phyloP scores from a whole-genome alignment of 1,140 invertebrate species.

The Panulirus ornatus region DNA sequence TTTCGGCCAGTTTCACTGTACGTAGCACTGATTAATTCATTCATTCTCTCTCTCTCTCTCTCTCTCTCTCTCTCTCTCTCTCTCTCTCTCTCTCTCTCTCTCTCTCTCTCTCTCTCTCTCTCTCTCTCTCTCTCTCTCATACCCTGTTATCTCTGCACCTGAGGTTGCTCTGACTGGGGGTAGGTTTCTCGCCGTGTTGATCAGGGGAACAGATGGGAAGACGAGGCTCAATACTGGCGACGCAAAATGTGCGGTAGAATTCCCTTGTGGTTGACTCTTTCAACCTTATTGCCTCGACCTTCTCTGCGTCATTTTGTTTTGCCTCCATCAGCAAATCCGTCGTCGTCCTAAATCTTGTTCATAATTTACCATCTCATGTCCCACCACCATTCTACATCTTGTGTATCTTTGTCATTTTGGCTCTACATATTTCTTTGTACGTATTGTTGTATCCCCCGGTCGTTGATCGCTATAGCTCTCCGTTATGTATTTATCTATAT shows the following conservation, averaged over 20 bases:
- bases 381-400: not conserved
- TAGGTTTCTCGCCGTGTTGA: too few species aligned
- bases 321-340: not conserved
- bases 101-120: not conserved
- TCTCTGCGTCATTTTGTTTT: not conserved
- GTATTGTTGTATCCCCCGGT: not conserved
- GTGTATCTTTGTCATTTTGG: not conserved
- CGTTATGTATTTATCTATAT: not conserved
- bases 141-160: not conserved
- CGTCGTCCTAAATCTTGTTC: not conserved
- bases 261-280: not conserved
- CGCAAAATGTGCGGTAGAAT: too few species aligned
- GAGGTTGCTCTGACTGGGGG: too few species aligned
- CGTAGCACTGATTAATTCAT: too few species aligned
- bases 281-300: not conserved
- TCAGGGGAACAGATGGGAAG: too few species aligned
- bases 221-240: too few species aligned
- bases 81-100: too few species aligned
- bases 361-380: not conserved
- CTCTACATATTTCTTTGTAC: not conserved
- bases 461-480: not conserved
- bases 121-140: not conserved
- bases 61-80: conserved; percentile 31
- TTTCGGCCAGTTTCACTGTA: too few species aligned
- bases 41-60: conserved; percentile 22